Evolutionary conservation across 2,797 vertebrate species (phyloP).

Genomic region (Gouania willdenowi): DNA sequence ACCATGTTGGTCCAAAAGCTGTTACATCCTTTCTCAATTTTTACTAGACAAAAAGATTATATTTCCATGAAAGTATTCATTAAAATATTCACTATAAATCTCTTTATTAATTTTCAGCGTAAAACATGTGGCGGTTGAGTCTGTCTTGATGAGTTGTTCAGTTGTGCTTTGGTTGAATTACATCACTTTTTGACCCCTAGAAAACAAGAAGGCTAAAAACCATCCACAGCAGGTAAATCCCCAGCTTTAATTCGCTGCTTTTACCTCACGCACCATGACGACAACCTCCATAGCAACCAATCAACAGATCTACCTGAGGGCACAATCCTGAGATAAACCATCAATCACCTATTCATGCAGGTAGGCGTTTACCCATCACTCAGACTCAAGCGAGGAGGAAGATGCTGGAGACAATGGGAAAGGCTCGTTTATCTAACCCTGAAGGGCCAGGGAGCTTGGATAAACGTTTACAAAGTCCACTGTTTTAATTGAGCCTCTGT

Average conservation of each 20-base stretch:
- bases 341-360: conserved; percentile 70
- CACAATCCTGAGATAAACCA: conserved; percentile 47
- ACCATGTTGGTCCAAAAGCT: too few relatives aligned
- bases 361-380: conserved; percentile 70
- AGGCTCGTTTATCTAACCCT: conserved; percentile 57
- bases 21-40: too few relatives aligned
- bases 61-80: conserved; percentile 25
- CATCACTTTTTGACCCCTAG: not conserved
- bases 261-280: conserved; percentile 10
- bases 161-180: conserved; percentile 20
- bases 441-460: conserved; percentile 49
- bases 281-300: conserved; percentile 24
- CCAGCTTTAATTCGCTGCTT: conserved; percentile 21
- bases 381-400: conserved; percentile 56
- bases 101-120: conserved; percentile 34
- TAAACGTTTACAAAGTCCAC: conserved; percentile 67
- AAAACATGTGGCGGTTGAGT: conserved; percentile 21
- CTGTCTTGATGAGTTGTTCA: conserved; percentile 52
- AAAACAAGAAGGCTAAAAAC: conserved; percentile 9
- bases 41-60: too few relatives aligned
- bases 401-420: conserved; percentile 60
- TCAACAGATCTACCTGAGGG: conserved; percentile 40
- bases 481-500: conserved; percentile 64
- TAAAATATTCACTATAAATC: conserved; percentile 33
- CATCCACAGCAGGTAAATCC: conserved; percentile 2